Base-by-base conservation (phyloP, 2,113 vertebrate genomes). In the Gallinago jamesoni region DNA sequence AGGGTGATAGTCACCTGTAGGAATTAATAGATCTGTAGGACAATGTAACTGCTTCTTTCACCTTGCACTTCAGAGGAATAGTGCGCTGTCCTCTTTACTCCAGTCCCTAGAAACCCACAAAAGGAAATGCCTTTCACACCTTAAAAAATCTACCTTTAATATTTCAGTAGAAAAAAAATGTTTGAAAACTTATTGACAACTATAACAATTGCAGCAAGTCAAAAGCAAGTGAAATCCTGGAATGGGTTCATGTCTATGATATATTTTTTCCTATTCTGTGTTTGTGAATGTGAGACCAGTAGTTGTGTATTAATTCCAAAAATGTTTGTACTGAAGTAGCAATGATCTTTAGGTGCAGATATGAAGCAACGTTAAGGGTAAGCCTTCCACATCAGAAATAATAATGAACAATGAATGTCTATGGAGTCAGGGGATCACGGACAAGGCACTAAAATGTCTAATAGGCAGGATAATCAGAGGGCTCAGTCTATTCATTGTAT, bases 1-100 rank as follows among this genome's bases (percentile, higher is more conserved):
- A 89, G 39, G 11, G 12, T 39, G 48, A 64, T 60, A 87, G 79
- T 83, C 56, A 92, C 69, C 47, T 72, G 59, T 84, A 85, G 56
- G 60, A 87, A 94, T 84, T 68, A 93, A 62, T 84, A 76, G 57
- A 37, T 67, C 83, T 75, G 68, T 41, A 92, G 69, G 56, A 62
- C 28, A 64, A n/a, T 2, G 1, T 35, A 82, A 67, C 57, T 77
- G 55, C 41, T 84, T 79, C 56, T 94, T 90, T 96, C 67, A 84
- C 37, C 63, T 90, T 92, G 56, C 5, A 67, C 6, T 57, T 90
- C 21, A 19, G 37, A 55, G 20, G 22, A 84, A 52, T 22, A 3
- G 3, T 0, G 0, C 45, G 9, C 63, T 90, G 45, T 66, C 11
- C 31, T 57, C 53, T 79, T 92, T 14, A 75, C 7, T 5, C 19